Conservation (phyloP, 2,797 vertebrate genomes). For the Hafferia zeledoni region DNA sequence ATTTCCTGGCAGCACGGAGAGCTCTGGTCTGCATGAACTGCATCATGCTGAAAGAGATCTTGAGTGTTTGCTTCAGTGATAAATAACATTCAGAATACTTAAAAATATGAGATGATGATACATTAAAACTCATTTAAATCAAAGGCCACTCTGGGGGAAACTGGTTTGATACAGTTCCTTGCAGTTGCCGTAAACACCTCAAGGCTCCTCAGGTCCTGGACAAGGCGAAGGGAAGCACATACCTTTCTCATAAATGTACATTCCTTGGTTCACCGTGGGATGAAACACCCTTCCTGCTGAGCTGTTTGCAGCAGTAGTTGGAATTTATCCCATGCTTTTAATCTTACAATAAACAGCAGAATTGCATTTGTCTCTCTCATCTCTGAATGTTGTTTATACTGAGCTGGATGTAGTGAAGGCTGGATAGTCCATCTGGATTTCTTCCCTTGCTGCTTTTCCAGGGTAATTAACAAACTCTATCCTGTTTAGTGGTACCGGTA, state of each 20-base stretch:
- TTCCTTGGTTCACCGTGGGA: background rate
- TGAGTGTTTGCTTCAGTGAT: background rate
- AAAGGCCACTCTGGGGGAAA: background rate
- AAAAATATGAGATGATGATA: background rate
- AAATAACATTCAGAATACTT: background rate
- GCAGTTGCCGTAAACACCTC: background rate
- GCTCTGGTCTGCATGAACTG: background rate
- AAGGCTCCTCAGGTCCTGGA: background rate
- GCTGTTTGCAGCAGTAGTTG: background rate
- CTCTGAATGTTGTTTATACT: constrained; percentile 26
- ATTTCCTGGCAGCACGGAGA: background rate
- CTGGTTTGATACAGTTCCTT: background rate
- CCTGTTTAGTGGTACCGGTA: background rate
- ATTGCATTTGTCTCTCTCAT: constrained; percentile 1
- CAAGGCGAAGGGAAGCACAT: background rate
- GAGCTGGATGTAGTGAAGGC: background rate
- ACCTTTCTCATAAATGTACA: background rate
- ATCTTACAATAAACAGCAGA: background rate
- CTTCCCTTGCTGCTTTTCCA: background rate
- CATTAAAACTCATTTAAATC: background rate
- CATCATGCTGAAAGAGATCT: background rate
- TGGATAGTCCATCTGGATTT: background rate
- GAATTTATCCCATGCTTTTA: constrained; percentile 20
- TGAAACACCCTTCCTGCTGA: constrained; percentile 9
- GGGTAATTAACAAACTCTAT: background rate